A percentile compares a stretch with the other conserved stretches of the same genome.
These are phyloP conservation scores for Typhlomys cinereus DNA, from an alignment of 2,113 vertebrate genomes.

Conservation along the genomic window DNA sequence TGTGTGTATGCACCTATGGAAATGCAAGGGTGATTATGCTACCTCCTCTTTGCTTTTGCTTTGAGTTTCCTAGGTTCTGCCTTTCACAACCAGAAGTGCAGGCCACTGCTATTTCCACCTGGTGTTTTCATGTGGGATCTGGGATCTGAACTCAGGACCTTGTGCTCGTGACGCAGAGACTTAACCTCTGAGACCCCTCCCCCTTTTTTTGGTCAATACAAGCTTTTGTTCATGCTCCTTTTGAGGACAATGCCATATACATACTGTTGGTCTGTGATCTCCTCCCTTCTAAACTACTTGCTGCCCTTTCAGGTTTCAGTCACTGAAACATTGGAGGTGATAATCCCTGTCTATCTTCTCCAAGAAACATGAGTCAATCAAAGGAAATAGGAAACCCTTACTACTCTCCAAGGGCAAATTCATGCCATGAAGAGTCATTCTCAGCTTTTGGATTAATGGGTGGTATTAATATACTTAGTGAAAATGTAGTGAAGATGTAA, in stretches of 20 bases:
- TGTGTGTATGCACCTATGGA: no score
- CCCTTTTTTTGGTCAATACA: no score
- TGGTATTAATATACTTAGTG: conserved; percentile 4
- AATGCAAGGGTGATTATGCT: no score
- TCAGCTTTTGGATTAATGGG: not conserved
- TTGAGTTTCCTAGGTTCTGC: no score
- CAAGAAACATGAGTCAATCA: conserved; percentile 8
- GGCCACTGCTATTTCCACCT: no score
- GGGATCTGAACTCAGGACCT: no score
- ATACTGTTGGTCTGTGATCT: not conserved
- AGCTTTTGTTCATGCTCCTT: not conserved
- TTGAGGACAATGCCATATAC: not conserved
- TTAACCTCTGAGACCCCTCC: no score
- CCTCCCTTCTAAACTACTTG: not conserved
- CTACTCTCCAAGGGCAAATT: conserved; percentile 15
- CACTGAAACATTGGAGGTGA: not conserved
- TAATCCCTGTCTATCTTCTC: not conserved
- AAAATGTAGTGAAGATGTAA: not conserved
- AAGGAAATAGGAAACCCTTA: conserved; percentile 14
- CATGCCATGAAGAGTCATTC: not conserved
- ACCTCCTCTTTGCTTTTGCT: no score
- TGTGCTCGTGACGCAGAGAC: no score
- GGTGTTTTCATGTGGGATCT: no score
- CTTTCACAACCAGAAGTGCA: no score
- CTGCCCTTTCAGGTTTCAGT: conserved; percentile 16